Percentiles rank a stretch among this genome's conserved stretches.
These are phyloP conservation scores for Potamarius usumacintae DNA, from an alignment of 2,113 vertebrate genomes.

Conservation along the genomic window DNA sequence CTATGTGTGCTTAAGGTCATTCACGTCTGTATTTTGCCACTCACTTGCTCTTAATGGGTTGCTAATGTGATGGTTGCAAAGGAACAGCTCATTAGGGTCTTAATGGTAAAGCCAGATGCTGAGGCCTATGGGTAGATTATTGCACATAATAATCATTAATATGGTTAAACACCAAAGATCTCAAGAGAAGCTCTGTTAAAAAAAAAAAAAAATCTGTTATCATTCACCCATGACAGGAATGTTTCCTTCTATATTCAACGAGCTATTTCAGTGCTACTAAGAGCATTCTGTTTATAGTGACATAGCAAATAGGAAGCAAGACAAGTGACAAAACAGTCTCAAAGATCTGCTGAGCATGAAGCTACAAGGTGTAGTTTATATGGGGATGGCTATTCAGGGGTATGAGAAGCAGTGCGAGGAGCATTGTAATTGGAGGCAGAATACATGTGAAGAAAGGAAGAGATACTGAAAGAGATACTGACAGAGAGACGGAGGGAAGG, in stretches of 20 bases:
- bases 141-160: conserved; percentile 64
- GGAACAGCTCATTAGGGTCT: conserved; percentile 71
- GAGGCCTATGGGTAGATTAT: conserved; percentile 64
- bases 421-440: neutral
- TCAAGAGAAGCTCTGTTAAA: conserved; percentile 37
- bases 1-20: conserved; percentile 29
- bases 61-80: conserved; percentile 61
- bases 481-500: neutral
- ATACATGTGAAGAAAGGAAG: conserved; percentile 4
- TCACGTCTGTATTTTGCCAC: conserved; percentile 48
- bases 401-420: neutral
- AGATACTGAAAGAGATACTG: neutral
- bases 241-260: neutral
- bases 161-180: conserved; percentile 65
- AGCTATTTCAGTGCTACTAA: neutral
- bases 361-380: neutral
- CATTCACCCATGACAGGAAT: conserved; percentile 12
- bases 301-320: neutral
- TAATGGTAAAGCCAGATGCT: conserved; percentile 73
- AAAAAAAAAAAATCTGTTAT: neutral
- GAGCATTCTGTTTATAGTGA: neutral
- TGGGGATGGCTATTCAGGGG: neutral
- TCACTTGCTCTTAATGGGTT: conserved; percentile 5
- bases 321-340: neutral
- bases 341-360: neutral